Evolutionary conservation across 2,113 vertebrate species (phyloP).

Genomic region (Brienomyrus longianalis): DNA sequence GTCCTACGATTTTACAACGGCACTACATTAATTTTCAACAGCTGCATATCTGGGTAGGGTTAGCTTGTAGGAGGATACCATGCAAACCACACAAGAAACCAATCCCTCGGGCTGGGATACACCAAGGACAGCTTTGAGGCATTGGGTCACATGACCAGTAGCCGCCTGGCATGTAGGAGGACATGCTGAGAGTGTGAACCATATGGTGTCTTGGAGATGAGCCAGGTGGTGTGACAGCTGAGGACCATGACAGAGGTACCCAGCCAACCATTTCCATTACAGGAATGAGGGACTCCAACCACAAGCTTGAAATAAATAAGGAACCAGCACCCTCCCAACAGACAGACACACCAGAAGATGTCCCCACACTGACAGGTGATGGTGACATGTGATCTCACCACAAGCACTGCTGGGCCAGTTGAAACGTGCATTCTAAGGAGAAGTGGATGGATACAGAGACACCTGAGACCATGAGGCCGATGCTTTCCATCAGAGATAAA

Average conservation of each 20-base stretch:
- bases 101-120: not conserved
- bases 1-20: not conserved
- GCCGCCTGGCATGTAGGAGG: not conserved
- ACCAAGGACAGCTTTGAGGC: not conserved
- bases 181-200: not conserved
- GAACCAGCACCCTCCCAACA: not conserved
- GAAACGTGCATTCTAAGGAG: not conserved
- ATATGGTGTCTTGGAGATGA: not conserved
- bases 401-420: not conserved
- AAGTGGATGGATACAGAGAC: not conserved
- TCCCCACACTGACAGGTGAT: not conserved
- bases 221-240: not conserved
- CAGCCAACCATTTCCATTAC: not conserved
- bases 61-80: not conserved
- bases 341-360: not conserved
- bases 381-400: not conserved
- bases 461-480: too few relatives aligned
- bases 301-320: not conserved
- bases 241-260: not conserved
- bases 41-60: not conserved
- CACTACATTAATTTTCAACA: not conserved
- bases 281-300: not conserved
- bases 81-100: not conserved
- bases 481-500: too few relatives aligned
- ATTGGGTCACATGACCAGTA: not conserved